Conservation (phyloP, 2,888 invertebrate species). For the Pyrrhosoma nymphula region DNA sequence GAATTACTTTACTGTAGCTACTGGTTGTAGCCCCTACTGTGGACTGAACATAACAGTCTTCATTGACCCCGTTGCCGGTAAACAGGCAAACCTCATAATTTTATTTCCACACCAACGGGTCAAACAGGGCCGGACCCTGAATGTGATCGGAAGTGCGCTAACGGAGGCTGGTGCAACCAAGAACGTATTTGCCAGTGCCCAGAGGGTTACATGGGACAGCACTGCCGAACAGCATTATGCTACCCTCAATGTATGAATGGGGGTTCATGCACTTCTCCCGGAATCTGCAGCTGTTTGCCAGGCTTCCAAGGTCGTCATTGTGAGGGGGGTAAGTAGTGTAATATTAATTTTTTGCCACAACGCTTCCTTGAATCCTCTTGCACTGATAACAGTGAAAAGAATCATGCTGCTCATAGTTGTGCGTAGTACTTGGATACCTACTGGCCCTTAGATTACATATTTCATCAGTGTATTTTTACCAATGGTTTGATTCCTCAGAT, state of each 20-base stretch:
- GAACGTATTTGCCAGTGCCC: slow-evolving; percentile 93
- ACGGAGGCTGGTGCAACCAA: slow-evolving; percentile 91
- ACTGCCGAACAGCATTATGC: slow-evolving; percentile 93
- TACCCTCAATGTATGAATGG: slow-evolving; percentile 96
- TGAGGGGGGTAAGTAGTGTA: slow-evolving; percentile 87
- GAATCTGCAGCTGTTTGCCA: slow-evolving; percentile 91
- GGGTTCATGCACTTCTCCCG: slow-evolving; percentile 94
- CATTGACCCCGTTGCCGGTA: neutral
- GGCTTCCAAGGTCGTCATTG: slow-evolving; percentile 95
- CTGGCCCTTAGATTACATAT: no score
- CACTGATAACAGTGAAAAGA: no score
- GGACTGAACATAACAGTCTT: neutral
- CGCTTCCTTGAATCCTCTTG: no score
- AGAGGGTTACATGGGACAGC: slow-evolving; percentile 94
- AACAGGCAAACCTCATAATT: slow-evolving; percentile 32
- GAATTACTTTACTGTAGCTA: neutral
- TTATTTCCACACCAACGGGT: slow-evolving; percentile 16
- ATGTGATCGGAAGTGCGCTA: slow-evolving; percentile 92
- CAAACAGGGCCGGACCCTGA: slow-evolving; percentile 90
- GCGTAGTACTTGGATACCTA: no score
- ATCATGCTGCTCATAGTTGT: no score
- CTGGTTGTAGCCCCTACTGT: neutral
- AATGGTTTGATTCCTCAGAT: no score
- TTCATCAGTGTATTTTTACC: no score
- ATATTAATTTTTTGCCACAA: slow-evolving; percentile 38